These are phyloP conservation scores for Romanogobio albipinnatus DNA, from an alignment of 2,113 vertebrate species.

Conservation along the genomic window DNA sequence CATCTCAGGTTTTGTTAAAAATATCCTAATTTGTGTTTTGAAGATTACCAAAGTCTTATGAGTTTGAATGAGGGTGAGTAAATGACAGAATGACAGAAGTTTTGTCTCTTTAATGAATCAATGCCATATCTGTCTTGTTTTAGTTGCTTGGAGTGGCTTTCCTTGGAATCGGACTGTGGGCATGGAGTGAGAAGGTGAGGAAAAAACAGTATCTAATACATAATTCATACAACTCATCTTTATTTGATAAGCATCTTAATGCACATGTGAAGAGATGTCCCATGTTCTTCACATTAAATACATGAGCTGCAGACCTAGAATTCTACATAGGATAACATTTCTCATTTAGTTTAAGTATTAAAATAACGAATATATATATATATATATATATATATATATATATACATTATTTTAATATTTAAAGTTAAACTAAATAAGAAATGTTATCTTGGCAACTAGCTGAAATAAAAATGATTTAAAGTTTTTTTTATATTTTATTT, in stretches of 20 bases:
- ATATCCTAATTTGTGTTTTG: too few species aligned
- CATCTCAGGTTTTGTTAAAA: too few species aligned
- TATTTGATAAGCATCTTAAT: constrained; percentile 7
- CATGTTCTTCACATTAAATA: not conserved
- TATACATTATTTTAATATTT: too few species aligned
- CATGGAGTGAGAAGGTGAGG: constrained; percentile 96
- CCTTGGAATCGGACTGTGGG: constrained; percentile 94
- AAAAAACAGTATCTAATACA: not conserved
- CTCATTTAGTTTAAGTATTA: too few species aligned
- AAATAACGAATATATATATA: too few species aligned
- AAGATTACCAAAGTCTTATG: too few species aligned
- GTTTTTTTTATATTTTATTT: not conserved
- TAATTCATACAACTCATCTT: not conserved
- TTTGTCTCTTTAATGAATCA: not conserved
- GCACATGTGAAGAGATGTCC: not conserved
- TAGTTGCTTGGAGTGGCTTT: constrained; percentile 96
- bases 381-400: too few species aligned
- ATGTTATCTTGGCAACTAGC: not conserved
- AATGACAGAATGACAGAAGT: too few species aligned
- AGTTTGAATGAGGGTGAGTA: too few species aligned
- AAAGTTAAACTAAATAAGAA: not conserved
- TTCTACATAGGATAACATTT: too few species aligned
- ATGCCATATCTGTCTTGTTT: constrained; percentile 38
- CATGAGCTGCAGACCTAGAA: not conserved
- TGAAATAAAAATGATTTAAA: not conserved